Base-by-base conservation (phyloP, 1,140 invertebrate genomes). In the Brachionus calyciflorus region DNA sequence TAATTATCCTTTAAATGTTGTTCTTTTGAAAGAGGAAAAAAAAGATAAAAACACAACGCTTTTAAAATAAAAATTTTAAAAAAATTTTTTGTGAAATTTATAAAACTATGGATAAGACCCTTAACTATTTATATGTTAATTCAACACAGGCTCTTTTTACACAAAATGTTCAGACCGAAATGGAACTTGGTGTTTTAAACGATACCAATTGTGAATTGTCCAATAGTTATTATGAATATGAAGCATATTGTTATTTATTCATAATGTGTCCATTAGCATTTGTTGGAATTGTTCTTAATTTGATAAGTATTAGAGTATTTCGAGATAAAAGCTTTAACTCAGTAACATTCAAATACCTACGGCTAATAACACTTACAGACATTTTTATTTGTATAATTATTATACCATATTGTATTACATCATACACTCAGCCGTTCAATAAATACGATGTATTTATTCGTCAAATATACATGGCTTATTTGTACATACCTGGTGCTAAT, bases 401-500 rank as follows among this genome's bases (percentile, higher is more conserved):
- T 6, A 41, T 73, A 51, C 69, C 69, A 4, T 73, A 73, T 24
- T 73, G 69, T 37, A 19, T 73, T 12, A 73, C 69, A 2, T 49
- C 69, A 19, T 73, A 73, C 37, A 73, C 69, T 14, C 69, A 73
- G 19, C 69, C 69, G 48, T 73, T 51, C 19, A 73, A 73, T 28
- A 55, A 73, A 37, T 73, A 51, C 19, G 69, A 73, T 24, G 17
- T 73, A 21, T 73, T 37, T 40, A 14, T 37, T 19, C 44, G 69
- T 26, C 69, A 73, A 28, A 9, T 73, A 10, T 73, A 73, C 28
- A 24, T 73, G 12, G 69, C 69, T 6, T 73, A 73, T 14, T 49
- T 73, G 5, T 73, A 73, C 46, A 73, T 73, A 73, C 69, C 69
- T 9, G 69, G 69, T 55, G 69, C 69, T 55, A 73, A 73, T 21